These are phyloP conservation scores for Pocota personata DNA, from an alignment of 2,888 invertebrate genomes.

Conservation along the genomic window DNA sequence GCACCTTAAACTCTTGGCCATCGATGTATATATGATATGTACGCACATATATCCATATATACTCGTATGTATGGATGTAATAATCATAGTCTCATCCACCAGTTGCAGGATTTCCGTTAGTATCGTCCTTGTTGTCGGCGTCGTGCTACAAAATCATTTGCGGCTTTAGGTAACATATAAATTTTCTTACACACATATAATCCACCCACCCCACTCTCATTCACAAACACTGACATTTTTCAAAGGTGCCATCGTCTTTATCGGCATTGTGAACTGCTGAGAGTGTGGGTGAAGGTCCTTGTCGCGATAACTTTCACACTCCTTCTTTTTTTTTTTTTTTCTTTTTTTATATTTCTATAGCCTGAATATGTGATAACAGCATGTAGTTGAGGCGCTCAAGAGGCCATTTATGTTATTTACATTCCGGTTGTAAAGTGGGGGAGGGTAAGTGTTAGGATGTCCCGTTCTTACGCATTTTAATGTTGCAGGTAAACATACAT, in stretches of 20 bases:
- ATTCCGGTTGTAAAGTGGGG: constrained; percentile 36
- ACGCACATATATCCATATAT: background rate
- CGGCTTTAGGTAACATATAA: constrained; percentile 35
- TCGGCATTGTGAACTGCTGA: constrained; percentile 15
- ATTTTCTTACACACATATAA: constrained; percentile 1
- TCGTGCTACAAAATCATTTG: constrained; percentile 45
- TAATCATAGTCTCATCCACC: constrained; percentile 38
- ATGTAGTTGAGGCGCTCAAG: constrained; percentile 40
- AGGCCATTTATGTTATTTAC: constrained; percentile 58
- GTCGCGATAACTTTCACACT: constrained; percentile 49
- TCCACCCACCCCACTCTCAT: constrained; percentile 6
- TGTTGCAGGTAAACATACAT: constrained; percentile 8
- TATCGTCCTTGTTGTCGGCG: constrained; percentile 22
- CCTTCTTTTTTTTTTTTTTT: background rate
- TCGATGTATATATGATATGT: background rate
- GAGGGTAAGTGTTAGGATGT: background rate
- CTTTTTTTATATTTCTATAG: constrained; percentile 3
- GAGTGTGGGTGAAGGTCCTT: constrained; percentile 41
- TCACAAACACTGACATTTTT: constrained; percentile 20
- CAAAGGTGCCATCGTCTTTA: constrained; percentile 40
- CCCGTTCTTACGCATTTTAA: constrained; percentile 14
- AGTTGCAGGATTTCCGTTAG: constrained; percentile 50
- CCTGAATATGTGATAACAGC: constrained; percentile 41
- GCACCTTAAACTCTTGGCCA: constrained; percentile 56
- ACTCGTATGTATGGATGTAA: background rate